These are phyloP conservation scores for Picus viridis DNA, from an alignment of 2,797 vertebrate genomes.

Conservation along the genomic window DNA sequence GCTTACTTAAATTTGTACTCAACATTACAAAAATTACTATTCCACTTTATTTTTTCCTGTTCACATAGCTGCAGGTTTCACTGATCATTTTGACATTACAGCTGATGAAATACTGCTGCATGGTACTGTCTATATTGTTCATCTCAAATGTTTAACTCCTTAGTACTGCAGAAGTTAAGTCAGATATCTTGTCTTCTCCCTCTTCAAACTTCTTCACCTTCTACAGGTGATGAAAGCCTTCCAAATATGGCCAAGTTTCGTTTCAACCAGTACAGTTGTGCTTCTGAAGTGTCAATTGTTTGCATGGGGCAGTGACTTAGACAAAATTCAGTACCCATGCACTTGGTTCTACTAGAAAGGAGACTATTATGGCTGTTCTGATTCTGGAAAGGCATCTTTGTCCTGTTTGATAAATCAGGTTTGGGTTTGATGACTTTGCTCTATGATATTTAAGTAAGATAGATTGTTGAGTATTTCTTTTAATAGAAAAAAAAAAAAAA, in stretches of 20 bases:
- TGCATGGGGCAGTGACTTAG: background rate
- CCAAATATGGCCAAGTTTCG: background rate
- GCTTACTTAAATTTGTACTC: background rate
- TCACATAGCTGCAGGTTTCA: background rate
- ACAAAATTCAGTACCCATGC: background rate
- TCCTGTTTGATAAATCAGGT: background rate
- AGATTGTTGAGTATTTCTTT: background rate
- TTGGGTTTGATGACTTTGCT: background rate
- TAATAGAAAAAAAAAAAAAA: background rate
- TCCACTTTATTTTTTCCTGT: background rate
- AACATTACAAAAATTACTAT: background rate
- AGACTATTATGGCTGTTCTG: background rate
- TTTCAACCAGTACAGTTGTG: background rate
- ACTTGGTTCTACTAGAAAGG: background rate
- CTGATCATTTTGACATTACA: background rate
- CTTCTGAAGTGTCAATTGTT: background rate
- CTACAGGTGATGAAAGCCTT: background rate
- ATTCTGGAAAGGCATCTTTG: background rate
- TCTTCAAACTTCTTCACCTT: background rate
- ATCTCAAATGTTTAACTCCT: background rate
- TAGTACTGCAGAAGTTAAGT: background rate
- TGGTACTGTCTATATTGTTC: background rate
- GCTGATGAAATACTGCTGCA: background rate
- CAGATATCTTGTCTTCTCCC: background rate
- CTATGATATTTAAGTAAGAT: background rate